Conservation (phyloP, 2,113 vertebrate genomes). For the Diadophis punctatus region DNA sequence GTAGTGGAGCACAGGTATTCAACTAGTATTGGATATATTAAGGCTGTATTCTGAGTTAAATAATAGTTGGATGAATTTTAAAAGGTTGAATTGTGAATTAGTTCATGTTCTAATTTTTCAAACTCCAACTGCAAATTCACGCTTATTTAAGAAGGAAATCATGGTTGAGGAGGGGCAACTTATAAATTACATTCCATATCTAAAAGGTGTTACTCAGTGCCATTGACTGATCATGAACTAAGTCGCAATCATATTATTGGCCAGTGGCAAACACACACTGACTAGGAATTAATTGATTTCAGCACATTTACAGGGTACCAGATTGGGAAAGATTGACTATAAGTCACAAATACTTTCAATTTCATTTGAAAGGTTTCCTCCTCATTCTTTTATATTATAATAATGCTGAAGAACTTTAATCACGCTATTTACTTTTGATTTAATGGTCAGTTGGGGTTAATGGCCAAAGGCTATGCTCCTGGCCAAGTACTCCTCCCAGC, state of each 20-base stretch:
- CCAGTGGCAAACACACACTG: background rate
- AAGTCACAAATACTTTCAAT: constrained; percentile 19
- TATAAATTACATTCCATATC: background rate
- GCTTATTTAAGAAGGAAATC: background rate
- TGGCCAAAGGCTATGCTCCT: constrained; percentile 56
- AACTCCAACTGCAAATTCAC: background rate
- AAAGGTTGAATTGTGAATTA: background rate
- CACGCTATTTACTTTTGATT: constrained; percentile 60
- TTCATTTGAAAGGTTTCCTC: constrained; percentile 13
- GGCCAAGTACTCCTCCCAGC: constrained; percentile 58
- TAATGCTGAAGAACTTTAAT: constrained; percentile 49
- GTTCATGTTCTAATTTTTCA: background rate
- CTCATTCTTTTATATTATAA: constrained; percentile 53
- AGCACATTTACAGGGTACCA: background rate
- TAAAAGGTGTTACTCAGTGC: background rate
- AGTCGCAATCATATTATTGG: background rate
- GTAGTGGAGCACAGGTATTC: no score
- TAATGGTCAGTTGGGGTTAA: constrained; percentile 67
- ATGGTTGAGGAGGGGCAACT: background rate
- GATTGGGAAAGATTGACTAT: background rate
- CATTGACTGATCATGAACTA: background rate
- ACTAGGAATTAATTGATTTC: background rate
- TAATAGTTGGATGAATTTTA: background rate
- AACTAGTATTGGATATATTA: background rate
- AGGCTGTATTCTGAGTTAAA: background rate